A percentile compares a stretch with the other conserved stretches of the same genome.
phyloP scores from a whole-genome alignment of 2,797 vertebrate species.

The Eupleurogrammus muticus region DNA sequence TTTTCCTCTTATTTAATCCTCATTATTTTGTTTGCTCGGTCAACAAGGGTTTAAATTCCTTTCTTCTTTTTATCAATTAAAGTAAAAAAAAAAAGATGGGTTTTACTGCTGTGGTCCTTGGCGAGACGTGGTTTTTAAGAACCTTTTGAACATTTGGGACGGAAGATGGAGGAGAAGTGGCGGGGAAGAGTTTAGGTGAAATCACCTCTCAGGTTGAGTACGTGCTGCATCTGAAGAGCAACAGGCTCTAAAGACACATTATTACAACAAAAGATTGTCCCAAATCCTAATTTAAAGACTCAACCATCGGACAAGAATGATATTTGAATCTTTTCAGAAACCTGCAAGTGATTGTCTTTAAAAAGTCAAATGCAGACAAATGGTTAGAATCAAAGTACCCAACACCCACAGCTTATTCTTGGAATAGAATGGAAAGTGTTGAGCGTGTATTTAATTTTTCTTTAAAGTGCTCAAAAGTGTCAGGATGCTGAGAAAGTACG shows the following conservation, averaged over 20 bases:
- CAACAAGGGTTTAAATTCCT: conserved; percentile 25
- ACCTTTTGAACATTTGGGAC: conserved; percentile 22
- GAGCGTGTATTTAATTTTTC: no score
- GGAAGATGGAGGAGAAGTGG: conserved; percentile 33
- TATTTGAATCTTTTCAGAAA: background rate
- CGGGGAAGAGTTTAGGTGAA: conserved; percentile 69
- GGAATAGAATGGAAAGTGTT: no score
- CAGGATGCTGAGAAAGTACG: no score
- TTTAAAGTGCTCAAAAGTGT: no score
- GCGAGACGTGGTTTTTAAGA: conserved; percentile 17
- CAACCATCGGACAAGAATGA: background rate
- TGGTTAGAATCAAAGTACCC: no score
- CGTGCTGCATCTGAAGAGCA: conserved; percentile 27
- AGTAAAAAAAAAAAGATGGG: conserved; percentile 10
- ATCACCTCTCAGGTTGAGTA: conserved; percentile 60
- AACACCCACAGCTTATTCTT: no score
- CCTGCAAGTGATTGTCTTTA: background rate
- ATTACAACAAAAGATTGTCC: no score
- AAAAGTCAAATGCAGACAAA: no score
- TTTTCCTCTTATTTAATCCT: conserved; percentile 4
- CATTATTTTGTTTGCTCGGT: conserved; percentile 21
- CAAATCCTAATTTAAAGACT: background rate
- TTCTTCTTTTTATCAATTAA: conserved; percentile 23
- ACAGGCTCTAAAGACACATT: conserved; percentile 4
- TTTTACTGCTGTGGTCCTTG: conserved; percentile 3